Conservation (phyloP, 37 sponge, comb jelly and placozoan species). For the Amphimedon queenslandica region DNA sequence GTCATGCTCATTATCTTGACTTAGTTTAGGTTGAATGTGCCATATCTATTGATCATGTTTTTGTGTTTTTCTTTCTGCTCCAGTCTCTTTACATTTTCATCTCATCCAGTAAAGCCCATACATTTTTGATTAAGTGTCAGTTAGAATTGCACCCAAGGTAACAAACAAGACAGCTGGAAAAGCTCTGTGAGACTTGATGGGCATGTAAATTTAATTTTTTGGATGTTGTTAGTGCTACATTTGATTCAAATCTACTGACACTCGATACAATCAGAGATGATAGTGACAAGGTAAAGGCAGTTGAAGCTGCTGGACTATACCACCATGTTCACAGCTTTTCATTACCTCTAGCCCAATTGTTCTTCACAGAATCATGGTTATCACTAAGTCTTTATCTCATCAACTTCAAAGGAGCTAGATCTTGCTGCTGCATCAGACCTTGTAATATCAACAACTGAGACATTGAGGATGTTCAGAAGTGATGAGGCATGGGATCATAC, state of each 20-base stretch:
- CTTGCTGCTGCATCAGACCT: slow-evolving; percentile 40
- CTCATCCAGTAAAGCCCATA: too few relatives aligned
- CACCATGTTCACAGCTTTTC: slow-evolving; percentile 35
- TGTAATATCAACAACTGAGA: slow-evolving; percentile 26
- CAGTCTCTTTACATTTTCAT: too few relatives aligned
- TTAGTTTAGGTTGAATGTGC: too few relatives aligned
- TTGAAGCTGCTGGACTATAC: slow-evolving; percentile 53
- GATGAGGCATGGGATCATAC: slow-evolving; percentile 34
- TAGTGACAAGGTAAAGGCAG: slow-evolving; percentile 44
- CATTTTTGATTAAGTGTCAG: too few relatives aligned
- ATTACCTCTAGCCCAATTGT: slow-evolving; percentile 31
- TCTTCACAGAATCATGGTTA: slow-evolving; percentile 33
- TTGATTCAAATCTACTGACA: slow-evolving; percentile 52
- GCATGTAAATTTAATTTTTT: too few relatives aligned
- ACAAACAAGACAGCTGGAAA: too few relatives aligned
- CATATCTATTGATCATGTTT: too few relatives aligned
- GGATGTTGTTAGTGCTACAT: slow-evolving; percentile 34
- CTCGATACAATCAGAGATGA: slow-evolving; percentile 49
- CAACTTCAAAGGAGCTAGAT: slow-evolving; percentile 40
- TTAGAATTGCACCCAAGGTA: too few relatives aligned
- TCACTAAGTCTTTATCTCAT: slow-evolving; percentile 47
- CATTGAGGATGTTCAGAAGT: slow-evolving; percentile 22
- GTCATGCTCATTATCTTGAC: too few relatives aligned
- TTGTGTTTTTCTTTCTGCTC: too few relatives aligned
- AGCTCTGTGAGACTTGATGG: too few relatives aligned